Base-by-base conservation (phyloP, 2,797 vertebrate genomes). In the Tarsius wallacei region DNA sequence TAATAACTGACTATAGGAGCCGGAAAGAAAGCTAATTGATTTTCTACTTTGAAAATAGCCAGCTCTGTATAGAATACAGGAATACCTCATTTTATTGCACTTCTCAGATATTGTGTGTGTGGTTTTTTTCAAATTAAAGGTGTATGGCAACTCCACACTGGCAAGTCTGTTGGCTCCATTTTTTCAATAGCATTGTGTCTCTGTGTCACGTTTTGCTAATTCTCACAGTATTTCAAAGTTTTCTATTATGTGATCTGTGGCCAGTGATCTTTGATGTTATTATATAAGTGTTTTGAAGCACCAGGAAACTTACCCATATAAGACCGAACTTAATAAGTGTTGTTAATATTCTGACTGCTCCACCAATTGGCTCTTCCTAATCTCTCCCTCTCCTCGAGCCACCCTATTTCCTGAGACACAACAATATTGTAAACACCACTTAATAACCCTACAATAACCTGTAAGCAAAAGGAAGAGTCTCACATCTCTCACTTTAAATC, bases 11-110 rank as follows among this genome's bases (percentile, higher is more conserved):
- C 17, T 21, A 0, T 6, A 13, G 31, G 63, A 55, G 28, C 21
- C 31, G 19, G 42, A 10, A 84, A n/a, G 74, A 1, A 71, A 55
- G 36, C 53, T 11, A 4, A 51, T 15, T 21, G 95, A 61, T 33
- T 95, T 84, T 61, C 33, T 53, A n/a, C 57, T 83, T 53, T 78
- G 61, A 63, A 81, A 61, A 55, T 1, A 47, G 31, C 36, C 42
- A 42, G 1, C 42, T 47, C 0, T 1, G 15, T 55, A 7, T 0
- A 28, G 21, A 57, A 13, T 5, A 33, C 12, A 78, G 21, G n/a
- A 12, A 57, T 7, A 78, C 76, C 21, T 57, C 12, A 5, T 78
- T 49, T 36, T 22, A 33, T 55, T 57, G 12, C 1, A 13, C n/a
- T 15, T 78, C n/a, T 14, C 76, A 78, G 76, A 36, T 57, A 15